Evolutionary conservation across 53 echinoderm and acorn worm genomes (phyloP), one percentile per base, ranked within the genome.

Genomic region (Apostichopus leukothele): DNA sequence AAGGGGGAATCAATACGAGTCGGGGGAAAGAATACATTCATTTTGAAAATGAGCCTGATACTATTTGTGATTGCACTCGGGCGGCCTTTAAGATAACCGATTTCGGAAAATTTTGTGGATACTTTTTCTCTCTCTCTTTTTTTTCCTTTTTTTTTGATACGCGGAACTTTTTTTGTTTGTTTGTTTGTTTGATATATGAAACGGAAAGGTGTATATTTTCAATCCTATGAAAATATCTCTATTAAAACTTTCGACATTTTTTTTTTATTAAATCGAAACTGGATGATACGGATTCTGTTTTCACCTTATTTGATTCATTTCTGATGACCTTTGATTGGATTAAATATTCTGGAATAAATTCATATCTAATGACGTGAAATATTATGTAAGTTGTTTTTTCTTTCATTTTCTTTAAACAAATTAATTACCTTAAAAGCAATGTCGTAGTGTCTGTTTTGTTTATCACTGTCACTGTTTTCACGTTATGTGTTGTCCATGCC

Each of bases 31-130:
- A 10, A 80, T 57, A 59, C n/a, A 39, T 39, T 81, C 81, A 81
- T 55, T 81, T 81, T 55, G 81, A 20, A 55, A 81, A 79, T 79
- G 81, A 53, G 23, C 18, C 71, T 81, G 57, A 59, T 22, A 57
- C 19, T 53, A 18, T 81, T 81, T 54, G 57, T 55, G 55, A 59
- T 59, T 81, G 21, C 25, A 81, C 59, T 81, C 20, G 55, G 19
- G 22, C 59, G 20, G 81, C 59, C 54, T 81, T 81, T 81, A 55
- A 81, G 71, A 18, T 71, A 71, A 71, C 71, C 71, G 71, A n/a
- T 71, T 3, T 71, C 20, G 6, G 18, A 71, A 71, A 16, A 63
- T 4, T 13, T 63, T 13, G 63, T 13, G 39, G 39, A 39, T 39
- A 39, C 39, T 39, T 3, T 39, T 39, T 39, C 39, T 39, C 39